Percentiles rank a stretch among this genome's conserved stretches.
Evolutionary conservation across 2,797 vertebrate species (phyloP).

Genomic region (Pyrocephalus nanus): DNA sequence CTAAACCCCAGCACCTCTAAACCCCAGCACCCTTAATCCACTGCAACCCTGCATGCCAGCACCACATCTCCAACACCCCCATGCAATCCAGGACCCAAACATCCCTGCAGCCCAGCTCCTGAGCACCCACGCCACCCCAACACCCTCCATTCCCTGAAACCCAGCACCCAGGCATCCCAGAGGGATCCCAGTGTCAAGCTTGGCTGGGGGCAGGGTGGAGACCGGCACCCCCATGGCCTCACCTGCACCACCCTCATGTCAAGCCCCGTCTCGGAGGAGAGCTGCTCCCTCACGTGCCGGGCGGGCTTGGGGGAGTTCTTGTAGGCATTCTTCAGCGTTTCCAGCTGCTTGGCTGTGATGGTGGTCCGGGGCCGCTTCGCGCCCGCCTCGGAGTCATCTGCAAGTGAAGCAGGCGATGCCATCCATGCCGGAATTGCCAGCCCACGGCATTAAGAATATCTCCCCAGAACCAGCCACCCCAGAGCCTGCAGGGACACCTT

Average conservation of each 20-base stretch:
- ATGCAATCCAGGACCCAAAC: not conserved
- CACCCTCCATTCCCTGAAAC: not conserved
- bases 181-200: accelerated
- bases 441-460: accelerated
- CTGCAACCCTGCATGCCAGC: not conserved
- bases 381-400: constrained; percentile 95
- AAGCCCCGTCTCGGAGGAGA: constrained; percentile 95
- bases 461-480: not conserved
- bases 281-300: constrained; percentile 93
- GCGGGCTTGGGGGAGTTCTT: constrained; percentile 98
- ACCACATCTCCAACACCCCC: not conserved
- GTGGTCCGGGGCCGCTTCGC: constrained; percentile 96
- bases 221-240: not conserved
- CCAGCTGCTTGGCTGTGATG: constrained; percentile 97
- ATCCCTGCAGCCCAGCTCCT: not conserved
- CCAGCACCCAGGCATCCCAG: not conserved
- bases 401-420: not conserved
- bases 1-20: too few relatives aligned
- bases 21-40: not conserved
- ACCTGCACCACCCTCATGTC: constrained; percentile 99
- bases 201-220: not conserved
- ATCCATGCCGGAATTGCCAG: not conserved
- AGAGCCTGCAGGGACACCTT: not conserved
- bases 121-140: too few relatives aligned
- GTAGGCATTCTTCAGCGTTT: constrained; percentile 97